Conservation (phyloP, 2,888 invertebrate genomes). For the Anarsia innoxiella region DNA sequence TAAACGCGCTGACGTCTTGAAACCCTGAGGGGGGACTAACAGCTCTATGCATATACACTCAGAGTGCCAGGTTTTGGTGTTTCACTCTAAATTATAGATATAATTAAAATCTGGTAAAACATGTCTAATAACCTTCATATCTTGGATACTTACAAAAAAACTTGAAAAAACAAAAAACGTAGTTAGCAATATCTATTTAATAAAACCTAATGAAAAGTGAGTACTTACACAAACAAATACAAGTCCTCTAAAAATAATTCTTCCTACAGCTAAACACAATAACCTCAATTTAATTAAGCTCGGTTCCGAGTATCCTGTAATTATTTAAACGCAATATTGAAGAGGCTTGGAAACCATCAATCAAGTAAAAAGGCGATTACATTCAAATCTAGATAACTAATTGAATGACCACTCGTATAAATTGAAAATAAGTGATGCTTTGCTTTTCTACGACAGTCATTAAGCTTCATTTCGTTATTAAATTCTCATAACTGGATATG, state of each 20-base stretch:
- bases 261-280: too few relatives aligned
- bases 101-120: too few relatives aligned
- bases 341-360: conserved; percentile 57
- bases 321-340: conserved; percentile 41
- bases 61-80: too few relatives aligned
- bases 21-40: conserved; percentile 53
- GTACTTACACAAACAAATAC: too few relatives aligned
- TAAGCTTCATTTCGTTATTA: conserved; percentile 5
- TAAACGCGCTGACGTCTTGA: conserved; percentile 70
- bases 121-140: too few relatives aligned
- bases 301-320: conserved; percentile 36
- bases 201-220: too few relatives aligned
- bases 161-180: too few relatives aligned
- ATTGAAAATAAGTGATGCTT: conserved; percentile 60
- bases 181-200: too few relatives aligned
- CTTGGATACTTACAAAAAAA: too few relatives aligned
- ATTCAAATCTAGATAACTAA: conserved; percentile 66
- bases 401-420: conserved; percentile 65
- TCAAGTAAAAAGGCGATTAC: conserved; percentile 66
- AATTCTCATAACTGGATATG: conserved; percentile 9
- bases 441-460: conserved; percentile 28
- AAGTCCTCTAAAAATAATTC: too few relatives aligned
- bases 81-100: too few relatives aligned
- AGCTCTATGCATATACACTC: conserved; percentile 52
- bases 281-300: conserved; percentile 28